phyloP scores from a whole-genome alignment of 1,140 invertebrate genomes.

The Octopus sinensis region DNA sequence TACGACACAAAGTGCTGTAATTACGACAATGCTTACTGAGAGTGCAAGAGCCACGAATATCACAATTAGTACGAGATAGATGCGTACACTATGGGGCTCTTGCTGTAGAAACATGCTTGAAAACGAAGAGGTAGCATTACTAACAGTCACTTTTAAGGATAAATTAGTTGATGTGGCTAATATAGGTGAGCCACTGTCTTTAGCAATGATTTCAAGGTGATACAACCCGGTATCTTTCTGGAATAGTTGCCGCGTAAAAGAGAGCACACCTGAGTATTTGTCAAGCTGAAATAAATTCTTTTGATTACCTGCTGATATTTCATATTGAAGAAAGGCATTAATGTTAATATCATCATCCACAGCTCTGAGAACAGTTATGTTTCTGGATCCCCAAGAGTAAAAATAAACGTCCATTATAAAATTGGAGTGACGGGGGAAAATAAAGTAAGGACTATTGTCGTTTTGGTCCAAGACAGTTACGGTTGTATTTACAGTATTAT shows the following conservation, averaged over 20 bases:
- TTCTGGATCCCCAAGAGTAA: background rate
- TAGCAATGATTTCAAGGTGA: background rate
- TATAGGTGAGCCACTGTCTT: background rate
- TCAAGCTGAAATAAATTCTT: background rate
- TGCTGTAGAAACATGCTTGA: no score
- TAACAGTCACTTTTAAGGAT: no score
- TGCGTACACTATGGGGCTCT: no score
- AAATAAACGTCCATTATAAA: background rate
- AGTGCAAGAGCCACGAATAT: no score
- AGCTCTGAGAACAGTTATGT: background rate
- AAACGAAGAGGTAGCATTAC: no score
- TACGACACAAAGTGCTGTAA: no score
- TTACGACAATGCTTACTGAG: no score
- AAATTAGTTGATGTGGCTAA: background rate
- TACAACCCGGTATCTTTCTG: background rate
- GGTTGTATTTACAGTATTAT: slow-evolving; percentile 20
- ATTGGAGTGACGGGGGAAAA: slow-evolving; percentile 19
- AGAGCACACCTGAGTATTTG: background rate
- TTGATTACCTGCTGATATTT: slow-evolving; percentile 2
- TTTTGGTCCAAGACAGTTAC: slow-evolving; percentile 25
- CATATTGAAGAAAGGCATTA: slow-evolving; percentile 1
- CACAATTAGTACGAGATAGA: no score
- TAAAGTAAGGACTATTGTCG: slow-evolving; percentile 26
- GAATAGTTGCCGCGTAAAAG: background rate
- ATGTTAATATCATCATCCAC: background rate